Percentiles rank a stretch among this genome's conserved stretches.
phyloP scores from a whole-genome alignment of 1,140 invertebrate species.

The Reticulitermes speratus region DNA sequence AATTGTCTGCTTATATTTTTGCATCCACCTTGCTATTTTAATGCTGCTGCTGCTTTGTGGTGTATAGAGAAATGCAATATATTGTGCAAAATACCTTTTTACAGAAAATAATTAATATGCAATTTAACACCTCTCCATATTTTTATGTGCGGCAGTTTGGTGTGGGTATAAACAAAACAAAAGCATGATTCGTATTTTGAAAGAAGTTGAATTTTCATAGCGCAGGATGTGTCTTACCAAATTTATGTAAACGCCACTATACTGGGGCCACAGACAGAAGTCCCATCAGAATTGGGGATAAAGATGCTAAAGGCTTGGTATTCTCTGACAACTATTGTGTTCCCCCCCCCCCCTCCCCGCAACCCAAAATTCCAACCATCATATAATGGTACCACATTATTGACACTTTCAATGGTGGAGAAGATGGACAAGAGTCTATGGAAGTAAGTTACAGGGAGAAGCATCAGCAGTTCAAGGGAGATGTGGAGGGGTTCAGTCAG shows the following conservation, averaged over 20 bases:
- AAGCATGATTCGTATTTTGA: background rate
- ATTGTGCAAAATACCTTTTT: background rate
- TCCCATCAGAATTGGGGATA: too few relatives aligned
- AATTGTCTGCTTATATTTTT: background rate
- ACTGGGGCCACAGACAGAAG: too few relatives aligned
- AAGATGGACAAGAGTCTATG: too few relatives aligned
- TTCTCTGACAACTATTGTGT: too few relatives aligned
- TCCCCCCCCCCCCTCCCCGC: too few relatives aligned
- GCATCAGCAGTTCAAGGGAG: too few relatives aligned
- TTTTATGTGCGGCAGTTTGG: background rate
- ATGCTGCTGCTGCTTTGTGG: background rate
- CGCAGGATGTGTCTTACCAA: background rate
- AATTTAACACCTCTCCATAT: background rate
- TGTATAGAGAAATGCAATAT: slow-evolving; percentile 3
- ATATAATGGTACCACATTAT: too few relatives aligned
- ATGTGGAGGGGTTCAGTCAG: too few relatives aligned
- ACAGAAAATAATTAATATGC: background rate
- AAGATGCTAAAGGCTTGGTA: too few relatives aligned
- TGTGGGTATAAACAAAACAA: background rate
- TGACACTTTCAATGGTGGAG: too few relatives aligned
- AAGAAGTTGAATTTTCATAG: background rate
- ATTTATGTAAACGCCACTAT: background rate
- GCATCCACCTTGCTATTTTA: background rate
- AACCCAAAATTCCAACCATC: too few relatives aligned
- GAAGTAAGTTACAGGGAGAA: too few relatives aligned